Evolutionary conservation across 2,113 vertebrate genomes (phyloP), one percentile per base, ranked within the genome.

Genomic region (Cheilinus undulatus): DNA sequence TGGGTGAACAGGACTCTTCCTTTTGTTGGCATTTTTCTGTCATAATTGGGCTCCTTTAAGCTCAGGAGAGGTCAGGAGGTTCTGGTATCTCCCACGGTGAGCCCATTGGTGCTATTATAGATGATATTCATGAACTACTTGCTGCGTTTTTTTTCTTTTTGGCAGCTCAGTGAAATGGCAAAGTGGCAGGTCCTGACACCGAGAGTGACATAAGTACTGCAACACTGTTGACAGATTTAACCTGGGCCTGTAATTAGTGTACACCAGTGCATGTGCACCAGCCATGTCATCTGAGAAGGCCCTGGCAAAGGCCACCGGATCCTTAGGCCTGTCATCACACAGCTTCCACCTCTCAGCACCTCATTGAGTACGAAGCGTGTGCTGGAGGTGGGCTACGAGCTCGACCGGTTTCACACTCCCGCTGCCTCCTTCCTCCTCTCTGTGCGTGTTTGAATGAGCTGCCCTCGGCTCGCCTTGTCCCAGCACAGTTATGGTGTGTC

Each of bases 221-320:
- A 62, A 38, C n/a, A 59, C 36, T 74, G 83, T 89, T 84, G 82
- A 85, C 85, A 73, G 71, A 69, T 69, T 61, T 61, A 67, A 73
- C 80, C 52, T 49, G 63, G 67, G 53, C 28, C 84, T 87, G 84
- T 87, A 86, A 87, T 87, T 82, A 72, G 64, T 78, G 53, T 34
- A 74, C 65, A 66, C 61, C 51, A 61, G 69, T 76, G 23, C 56
- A 34, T 67, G 32, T 34, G 32, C 32, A 34, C 32, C 32, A 71
- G 59, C 69, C 40, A 17, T 88, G 83, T 90, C 86, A 90, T 80
- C 61, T 57, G 83, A 86, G 79, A 78, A 59, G 56, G n/a, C 77
- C 60, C 48, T 72, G 76, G 75, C 75, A 66, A n/a, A 17, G 56
- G 52, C 57, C 11, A 80, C 34, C 5, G 10, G 63, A 80, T 88